Conservation (phyloP, 1,140 invertebrate species). For the Scaptomyza graminum region DNA sequence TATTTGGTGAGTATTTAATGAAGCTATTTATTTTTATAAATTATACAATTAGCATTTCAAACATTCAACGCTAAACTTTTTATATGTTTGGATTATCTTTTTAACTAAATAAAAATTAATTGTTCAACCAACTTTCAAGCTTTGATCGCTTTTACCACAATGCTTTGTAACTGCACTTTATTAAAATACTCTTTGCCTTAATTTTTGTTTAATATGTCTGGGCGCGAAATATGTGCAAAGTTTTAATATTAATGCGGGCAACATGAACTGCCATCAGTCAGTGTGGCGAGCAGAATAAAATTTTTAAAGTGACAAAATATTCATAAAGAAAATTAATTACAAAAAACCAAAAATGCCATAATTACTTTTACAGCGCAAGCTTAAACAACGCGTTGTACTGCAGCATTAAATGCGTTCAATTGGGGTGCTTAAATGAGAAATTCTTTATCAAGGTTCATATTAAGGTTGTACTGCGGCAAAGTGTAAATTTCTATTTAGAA, state of each 20-base stretch:
- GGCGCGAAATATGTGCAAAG: conserved; percentile 33
- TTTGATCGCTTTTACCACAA: no score
- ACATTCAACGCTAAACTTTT: background rate
- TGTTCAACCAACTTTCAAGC: background rate
- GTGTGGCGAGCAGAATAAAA: conserved; percentile 41
- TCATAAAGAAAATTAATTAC: conserved; percentile 71
- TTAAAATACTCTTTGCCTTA: conserved; percentile 58
- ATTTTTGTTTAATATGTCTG: conserved; percentile 16
- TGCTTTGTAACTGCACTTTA: background rate
- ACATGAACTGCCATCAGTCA: conserved; percentile 41
- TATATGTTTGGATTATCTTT: background rate
- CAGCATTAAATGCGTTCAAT: background rate
- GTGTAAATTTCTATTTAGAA: no score
- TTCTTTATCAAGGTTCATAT: background rate
- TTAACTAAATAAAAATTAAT: background rate
- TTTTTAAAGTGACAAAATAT: conserved; percentile 50
- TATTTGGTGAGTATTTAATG: background rate
- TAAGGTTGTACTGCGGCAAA: background rate
- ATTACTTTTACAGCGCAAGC: conserved; percentile 32
- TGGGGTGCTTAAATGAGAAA: background rate
- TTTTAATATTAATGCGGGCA: conserved; percentile 30
- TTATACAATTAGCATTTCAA: background rate
- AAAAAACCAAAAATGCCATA: conserved; percentile 12
- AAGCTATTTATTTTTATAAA: background rate
- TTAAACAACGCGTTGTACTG: background rate